A percentile compares a stretch with the other conserved stretches of the same genome.
These are phyloP conservation scores for Forpus xanthops DNA, from an alignment of 2,797 vertebrate species.

Conservation along the genomic window DNA sequence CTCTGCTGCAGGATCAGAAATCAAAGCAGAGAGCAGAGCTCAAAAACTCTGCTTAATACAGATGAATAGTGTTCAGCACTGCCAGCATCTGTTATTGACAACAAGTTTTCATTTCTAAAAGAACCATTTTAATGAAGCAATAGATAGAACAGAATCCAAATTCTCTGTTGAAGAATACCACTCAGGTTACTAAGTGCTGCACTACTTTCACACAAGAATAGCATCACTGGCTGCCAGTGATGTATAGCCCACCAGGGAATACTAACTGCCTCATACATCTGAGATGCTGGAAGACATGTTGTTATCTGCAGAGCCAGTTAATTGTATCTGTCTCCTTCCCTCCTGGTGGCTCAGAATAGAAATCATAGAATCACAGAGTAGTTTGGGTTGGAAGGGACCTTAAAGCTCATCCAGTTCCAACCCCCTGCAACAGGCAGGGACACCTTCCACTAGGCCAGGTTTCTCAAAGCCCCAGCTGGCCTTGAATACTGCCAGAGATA, in stretches of 20 bases:
- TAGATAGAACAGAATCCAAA: neutral
- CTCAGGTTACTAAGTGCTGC: neutral
- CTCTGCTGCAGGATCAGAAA: accelerated
- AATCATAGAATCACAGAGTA: neutral
- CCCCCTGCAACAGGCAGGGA: neutral
- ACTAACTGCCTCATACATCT: neutral
- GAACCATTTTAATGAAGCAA: neutral
- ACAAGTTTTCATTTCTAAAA: neutral
- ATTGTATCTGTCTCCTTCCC: neutral
- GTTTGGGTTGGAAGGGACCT: neutral
- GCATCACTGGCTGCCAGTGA: neutral
- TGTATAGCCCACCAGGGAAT: neutral
- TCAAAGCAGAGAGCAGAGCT: neutral
- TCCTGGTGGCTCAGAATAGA: neutral
- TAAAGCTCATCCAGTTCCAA: neutral
- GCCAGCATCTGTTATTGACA: neutral
- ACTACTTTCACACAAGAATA: neutral
- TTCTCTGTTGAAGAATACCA: neutral
- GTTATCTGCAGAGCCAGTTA: neutral
- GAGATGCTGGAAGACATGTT: neutral
- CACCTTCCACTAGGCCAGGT: neutral
- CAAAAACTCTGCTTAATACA: neutral
- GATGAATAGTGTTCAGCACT: neutral
- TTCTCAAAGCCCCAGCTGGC: neutral
- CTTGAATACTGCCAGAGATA: neutral